These are phyloP conservation scores for Balearica regulorum DNA, from an alignment of 2,797 vertebrate species.

Conservation along the genomic window DNA sequence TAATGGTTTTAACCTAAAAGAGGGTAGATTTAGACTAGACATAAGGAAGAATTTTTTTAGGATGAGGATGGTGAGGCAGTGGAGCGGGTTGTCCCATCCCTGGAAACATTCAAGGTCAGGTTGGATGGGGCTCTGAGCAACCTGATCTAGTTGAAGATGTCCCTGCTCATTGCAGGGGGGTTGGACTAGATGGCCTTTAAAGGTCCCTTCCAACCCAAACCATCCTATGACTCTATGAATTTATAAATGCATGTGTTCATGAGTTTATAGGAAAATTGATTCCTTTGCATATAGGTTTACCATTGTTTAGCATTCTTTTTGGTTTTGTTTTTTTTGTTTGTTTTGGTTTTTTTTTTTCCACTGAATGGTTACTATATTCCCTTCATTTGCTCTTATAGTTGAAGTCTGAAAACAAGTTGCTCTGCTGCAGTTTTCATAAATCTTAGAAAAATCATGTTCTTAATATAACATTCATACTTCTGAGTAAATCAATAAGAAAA, in stretches of 20 bases:
- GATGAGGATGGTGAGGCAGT: no score
- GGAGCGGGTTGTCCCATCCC: background rate
- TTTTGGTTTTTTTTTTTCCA: background rate
- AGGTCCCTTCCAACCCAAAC: background rate
- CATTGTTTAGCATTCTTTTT: background rate
- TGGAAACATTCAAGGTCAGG: background rate
- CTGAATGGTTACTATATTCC: background rate
- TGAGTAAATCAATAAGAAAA: constrained; percentile 25
- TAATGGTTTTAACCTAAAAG: background rate
- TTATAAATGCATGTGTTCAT: background rate
- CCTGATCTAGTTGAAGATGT: background rate
- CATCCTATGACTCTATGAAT: background rate
- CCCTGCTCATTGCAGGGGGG: no score
- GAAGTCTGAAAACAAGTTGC: background rate
- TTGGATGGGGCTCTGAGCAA: background rate
- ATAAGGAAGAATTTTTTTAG: background rate
- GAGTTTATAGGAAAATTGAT: background rate
- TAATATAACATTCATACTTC: background rate
- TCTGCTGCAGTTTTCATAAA: background rate
- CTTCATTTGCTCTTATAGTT: background rate
- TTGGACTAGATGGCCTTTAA: background rate
- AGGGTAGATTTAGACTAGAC: background rate
- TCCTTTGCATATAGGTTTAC: background rate
- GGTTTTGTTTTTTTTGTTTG: background rate
- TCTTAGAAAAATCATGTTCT: background rate